phyloP scores from a whole-genome alignment of 2,113 vertebrate species.

The Chionodraco myersi region DNA sequence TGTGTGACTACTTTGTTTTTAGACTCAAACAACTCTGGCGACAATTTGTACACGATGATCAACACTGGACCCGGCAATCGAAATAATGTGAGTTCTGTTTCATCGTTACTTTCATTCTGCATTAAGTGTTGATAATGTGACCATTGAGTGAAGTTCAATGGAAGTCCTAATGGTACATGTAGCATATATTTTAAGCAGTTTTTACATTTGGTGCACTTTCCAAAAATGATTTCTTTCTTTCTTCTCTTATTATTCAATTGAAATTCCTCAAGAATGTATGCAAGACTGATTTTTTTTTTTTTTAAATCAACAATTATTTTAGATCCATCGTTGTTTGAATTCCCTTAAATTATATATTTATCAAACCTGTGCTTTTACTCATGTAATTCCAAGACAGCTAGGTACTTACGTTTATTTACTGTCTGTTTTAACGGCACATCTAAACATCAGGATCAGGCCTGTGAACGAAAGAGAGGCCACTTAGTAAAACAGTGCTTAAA shows the following conservation, averaged over 20 bases:
- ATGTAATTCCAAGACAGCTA: no score
- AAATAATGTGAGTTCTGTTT: conserved; percentile 90
- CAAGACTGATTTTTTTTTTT: no score
- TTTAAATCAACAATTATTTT: no score
- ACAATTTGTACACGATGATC: conserved; percentile 99
- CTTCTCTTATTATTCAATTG: no score
- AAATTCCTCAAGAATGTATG: no score
- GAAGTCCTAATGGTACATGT: not conserved
- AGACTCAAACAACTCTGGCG: conserved; percentile 99
- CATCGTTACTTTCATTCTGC: not conserved
- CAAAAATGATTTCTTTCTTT: no score
- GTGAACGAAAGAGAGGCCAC: not conserved
- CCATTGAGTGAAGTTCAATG: not conserved
- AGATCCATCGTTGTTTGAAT: no score
- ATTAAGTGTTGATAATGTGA: not conserved
- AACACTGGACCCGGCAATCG: conserved; percentile 97
- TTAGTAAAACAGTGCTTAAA: not conserved
- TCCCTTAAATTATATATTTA: no score
- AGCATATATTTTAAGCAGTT: no score
- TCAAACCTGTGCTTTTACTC: no score
- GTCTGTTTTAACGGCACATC: not conserved
- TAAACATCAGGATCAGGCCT: not conserved
- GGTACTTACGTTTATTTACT: no score
- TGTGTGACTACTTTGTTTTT: conserved; percentile 36
- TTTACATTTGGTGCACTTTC: no score